Percentiles rank a stretch among this genome's conserved stretches.
phyloP scores from a whole-genome alignment of 2,888 invertebrate species.

The Pantelozetes paolii region DNA sequence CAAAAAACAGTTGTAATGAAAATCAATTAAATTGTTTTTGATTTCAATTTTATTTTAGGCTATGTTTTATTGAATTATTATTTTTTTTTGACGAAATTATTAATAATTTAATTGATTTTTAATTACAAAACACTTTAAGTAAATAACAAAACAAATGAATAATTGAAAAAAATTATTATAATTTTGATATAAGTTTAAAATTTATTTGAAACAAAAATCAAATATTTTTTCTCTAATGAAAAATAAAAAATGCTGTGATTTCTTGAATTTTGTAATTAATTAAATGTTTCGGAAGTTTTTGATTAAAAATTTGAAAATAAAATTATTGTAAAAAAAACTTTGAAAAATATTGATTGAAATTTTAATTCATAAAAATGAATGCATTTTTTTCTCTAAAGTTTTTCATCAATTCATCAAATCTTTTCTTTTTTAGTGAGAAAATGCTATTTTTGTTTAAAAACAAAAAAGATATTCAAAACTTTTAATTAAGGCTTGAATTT shows the following conservation, averaged over 20 bases:
- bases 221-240: background rate
- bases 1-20: background rate
- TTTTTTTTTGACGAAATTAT: background rate
- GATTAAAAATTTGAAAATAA: background rate
- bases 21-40: constrained; percentile 21
- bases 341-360: too few relatives aligned
- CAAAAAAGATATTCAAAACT: too few relatives aligned
- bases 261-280: background rate
- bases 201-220: background rate
- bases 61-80: background rate
- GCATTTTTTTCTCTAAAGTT: too few relatives aligned
- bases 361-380: too few relatives aligned
- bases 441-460: too few relatives aligned
- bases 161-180: background rate
- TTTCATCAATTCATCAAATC: too few relatives aligned
- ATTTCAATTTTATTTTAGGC: too few relatives aligned
- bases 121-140: too few relatives aligned
- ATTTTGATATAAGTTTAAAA: background rate
- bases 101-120: constrained; percentile 24
- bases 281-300: background rate
- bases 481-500: too few relatives aligned
- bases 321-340: background rate
- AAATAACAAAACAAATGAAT: background rate
- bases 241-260: constrained; percentile 20
- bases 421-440: too few relatives aligned